Evolutionary conservation across 2,113 vertebrate species (phyloP).

Genomic region (Peromyscus californicus): DNA sequence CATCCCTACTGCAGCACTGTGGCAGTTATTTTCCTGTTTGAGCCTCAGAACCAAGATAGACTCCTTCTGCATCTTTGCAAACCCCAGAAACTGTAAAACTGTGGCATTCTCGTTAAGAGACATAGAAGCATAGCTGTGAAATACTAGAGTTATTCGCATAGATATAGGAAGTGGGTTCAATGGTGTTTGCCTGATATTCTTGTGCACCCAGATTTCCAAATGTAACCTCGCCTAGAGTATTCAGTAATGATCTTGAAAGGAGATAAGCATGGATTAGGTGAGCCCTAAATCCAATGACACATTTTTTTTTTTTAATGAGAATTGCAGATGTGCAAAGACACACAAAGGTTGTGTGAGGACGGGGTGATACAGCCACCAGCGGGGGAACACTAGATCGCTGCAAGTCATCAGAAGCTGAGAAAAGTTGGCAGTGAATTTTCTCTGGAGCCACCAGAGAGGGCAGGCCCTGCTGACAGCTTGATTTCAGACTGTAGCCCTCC

Average conservation of each 20-base stretch:
- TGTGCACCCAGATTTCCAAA: not conserved
- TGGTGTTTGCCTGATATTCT: not conserved
- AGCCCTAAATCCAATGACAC: not conserved
- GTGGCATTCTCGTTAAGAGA: conserved; percentile 2
- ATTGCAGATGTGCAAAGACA: not conserved
- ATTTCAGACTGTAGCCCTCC: not conserved
- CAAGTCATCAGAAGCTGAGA: not conserved
- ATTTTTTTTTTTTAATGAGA: not conserved
- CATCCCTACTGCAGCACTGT: not conserved
- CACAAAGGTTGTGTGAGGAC: not conserved
- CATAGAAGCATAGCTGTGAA: not conserved
- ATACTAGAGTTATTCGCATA: not conserved
- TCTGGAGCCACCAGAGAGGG: not conserved
- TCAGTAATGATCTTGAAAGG: not conserved
- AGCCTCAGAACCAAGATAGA: conserved; percentile 25
- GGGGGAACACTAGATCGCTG: not conserved
- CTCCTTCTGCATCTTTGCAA: conserved; percentile 30
- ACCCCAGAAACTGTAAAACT: conserved; percentile 12
- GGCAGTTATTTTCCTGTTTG: conserved; percentile 16
- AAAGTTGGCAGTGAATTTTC: not conserved
- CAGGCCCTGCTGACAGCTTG: not conserved
- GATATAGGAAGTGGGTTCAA: not conserved
- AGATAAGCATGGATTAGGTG: not conserved
- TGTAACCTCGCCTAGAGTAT: not conserved
- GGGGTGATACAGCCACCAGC: not conserved